phyloP scores from a whole-genome alignment of 2,797 vertebrate species.

The Amniataba percoides region DNA sequence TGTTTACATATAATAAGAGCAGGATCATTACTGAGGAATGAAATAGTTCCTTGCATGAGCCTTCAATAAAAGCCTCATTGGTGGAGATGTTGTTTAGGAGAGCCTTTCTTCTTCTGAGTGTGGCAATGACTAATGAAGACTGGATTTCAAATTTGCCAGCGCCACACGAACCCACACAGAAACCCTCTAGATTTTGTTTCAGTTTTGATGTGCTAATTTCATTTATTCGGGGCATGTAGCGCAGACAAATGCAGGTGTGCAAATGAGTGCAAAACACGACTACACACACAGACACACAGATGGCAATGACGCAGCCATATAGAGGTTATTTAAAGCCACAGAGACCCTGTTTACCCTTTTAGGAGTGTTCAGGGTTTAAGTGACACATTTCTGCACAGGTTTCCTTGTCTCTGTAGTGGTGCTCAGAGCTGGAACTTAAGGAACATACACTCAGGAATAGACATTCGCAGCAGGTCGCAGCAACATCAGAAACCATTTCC shows the following conservation, averaged over 20 bases:
- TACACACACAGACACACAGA: constrained; percentile 36
- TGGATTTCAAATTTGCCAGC: constrained; percentile 43
- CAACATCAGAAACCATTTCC: constrained; percentile 44
- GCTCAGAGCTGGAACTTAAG: neutral
- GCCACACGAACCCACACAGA: constrained; percentile 20
- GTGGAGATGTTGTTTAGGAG: constrained; percentile 21
- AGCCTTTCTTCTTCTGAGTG: constrained; percentile 44
- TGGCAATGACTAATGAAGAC: constrained; percentile 44
- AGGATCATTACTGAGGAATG: constrained; percentile 29
- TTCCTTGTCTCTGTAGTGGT: constrained; percentile 2
- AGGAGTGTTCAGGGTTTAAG: neutral
- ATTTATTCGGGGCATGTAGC: constrained; percentile 65
- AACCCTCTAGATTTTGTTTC: constrained; percentile 52
- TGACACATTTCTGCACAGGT: neutral
- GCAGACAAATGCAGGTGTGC: constrained; percentile 61
- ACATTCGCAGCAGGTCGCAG: neutral
- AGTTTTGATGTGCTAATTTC: constrained; percentile 86
- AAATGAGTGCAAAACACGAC: constrained; percentile 44
- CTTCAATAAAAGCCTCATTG: constrained; percentile 25
- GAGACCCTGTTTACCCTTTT: constrained; percentile 13
- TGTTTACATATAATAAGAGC: constrained; percentile 53
- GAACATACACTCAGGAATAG: constrained; percentile 6
- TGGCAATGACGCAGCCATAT: constrained; percentile 49
- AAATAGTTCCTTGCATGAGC: constrained; percentile 17
- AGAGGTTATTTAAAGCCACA: constrained; percentile 30